A percentile compares a stretch with the other conserved stretches of the same genome.
Conservation (phyloP, 2,797 vertebrate species). For the Trachurus trachurus region DNA sequence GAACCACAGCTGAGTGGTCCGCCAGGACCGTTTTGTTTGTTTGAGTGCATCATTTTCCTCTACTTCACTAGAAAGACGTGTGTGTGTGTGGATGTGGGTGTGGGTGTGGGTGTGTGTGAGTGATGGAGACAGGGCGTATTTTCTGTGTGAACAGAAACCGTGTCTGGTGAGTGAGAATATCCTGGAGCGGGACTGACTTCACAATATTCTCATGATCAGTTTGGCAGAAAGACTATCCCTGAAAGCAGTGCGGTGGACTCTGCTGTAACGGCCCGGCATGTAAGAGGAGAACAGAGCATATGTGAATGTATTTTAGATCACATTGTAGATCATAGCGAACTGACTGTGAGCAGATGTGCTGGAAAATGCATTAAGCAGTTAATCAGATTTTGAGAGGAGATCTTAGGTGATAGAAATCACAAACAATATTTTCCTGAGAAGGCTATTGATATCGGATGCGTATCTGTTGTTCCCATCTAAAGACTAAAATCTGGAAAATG, state of each 20-base stretch:
- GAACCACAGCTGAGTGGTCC: conserved; percentile 18
- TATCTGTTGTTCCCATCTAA: conserved; percentile 42
- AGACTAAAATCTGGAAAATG: conserved; percentile 34
- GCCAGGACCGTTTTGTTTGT: conserved; percentile 22
- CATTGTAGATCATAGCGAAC: conserved; percentile 52
- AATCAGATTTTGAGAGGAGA: conserved; percentile 47
- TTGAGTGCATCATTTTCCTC: conserved; percentile 26
- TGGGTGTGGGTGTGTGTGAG: not conserved
- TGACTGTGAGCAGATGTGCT: conserved; percentile 43
- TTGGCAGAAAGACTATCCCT: conserved; percentile 61
- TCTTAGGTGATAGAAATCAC: conserved; percentile 53
- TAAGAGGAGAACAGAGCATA: conserved; percentile 63
- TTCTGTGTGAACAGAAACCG: conserved; percentile 36
- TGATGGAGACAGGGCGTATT: conserved; percentile 7
- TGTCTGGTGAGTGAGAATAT: conserved; percentile 40
- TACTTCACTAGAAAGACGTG: conserved; percentile 15
- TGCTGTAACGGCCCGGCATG: conserved; percentile 39
- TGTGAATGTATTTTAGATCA: conserved; percentile 68
- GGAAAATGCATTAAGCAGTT: conserved; percentile 60
- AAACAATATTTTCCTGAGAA: conserved; percentile 33
- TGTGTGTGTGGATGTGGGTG: conserved; percentile 14
- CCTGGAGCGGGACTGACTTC: conserved; percentile 33
- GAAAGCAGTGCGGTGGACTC: conserved; percentile 36
- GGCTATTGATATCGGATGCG: conserved; percentile 13
- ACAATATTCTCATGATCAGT: conserved; percentile 46